These are phyloP conservation scores for Hydrocynus forskahlii DNA, from an alignment of 2,797 vertebrate genomes.

Conservation along the genomic window DNA sequence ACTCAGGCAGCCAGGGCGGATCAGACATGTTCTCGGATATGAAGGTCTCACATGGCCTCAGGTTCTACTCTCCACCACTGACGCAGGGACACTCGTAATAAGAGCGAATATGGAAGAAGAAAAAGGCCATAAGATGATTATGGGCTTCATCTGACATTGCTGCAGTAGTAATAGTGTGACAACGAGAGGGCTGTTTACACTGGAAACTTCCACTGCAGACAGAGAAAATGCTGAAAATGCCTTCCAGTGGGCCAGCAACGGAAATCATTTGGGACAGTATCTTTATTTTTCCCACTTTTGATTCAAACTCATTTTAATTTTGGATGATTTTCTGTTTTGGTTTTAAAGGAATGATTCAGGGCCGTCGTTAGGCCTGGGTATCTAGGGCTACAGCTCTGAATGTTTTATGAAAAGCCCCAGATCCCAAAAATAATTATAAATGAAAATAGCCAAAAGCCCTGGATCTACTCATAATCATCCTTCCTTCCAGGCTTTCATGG, in stretches of 20 bases:
- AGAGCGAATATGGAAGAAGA: conserved; percentile 35
- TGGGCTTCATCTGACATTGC: conserved; percentile 15
- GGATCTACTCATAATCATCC: too few species aligned
- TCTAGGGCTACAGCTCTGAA: too few species aligned
- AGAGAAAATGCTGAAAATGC: conserved; percentile 6
- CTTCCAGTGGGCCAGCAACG: neutral
- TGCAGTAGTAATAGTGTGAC: conserved; percentile 14
- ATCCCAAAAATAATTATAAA: too few species aligned
- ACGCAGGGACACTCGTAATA: conserved; percentile 38
- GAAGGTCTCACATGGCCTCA: conserved; percentile 47
- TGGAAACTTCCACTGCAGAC: neutral
- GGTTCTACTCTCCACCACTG: conserved; percentile 14
- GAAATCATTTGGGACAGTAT: neutral
- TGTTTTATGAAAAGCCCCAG: too few species aligned
- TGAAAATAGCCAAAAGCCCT: too few species aligned
- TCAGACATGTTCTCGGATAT: conserved; percentile 33
- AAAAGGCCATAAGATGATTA: conserved; percentile 31
- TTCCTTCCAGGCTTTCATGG: too few species aligned
- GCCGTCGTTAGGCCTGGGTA: too few species aligned
- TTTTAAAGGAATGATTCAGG: neutral
- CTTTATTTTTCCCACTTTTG: neutral
- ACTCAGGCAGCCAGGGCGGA: conserved; percentile 7
- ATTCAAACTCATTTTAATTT: neutral
- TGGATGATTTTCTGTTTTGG: neutral
- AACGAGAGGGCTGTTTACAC: conserved; percentile 5